Evolutionary conservation across 2,888 invertebrate genomes (phyloP).

Genomic region (Aleiodes alternator): DNA sequence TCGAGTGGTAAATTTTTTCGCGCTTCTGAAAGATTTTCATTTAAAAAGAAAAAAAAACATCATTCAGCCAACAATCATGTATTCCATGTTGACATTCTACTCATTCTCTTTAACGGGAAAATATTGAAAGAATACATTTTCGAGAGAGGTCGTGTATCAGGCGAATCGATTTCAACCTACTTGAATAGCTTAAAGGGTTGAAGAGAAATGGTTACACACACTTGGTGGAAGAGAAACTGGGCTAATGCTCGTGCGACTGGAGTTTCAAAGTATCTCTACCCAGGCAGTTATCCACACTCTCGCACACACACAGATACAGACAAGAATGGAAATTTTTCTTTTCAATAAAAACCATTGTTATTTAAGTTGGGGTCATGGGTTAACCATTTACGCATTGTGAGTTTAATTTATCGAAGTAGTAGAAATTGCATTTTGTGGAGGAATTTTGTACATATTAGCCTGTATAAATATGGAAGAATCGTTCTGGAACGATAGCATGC

Average conservation of each 20-base stretch:
- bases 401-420: no score
- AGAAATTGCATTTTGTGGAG: no score
- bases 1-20: constrained; percentile 17
- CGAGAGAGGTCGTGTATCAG: not conserved
- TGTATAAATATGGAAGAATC: no score
- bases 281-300: constrained; percentile 18
- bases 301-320: not conserved
- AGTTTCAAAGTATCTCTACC: constrained; percentile 61
- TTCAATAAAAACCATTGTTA: constrained; percentile 33
- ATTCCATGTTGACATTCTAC: not conserved
- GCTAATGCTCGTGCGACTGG: constrained; percentile 62
- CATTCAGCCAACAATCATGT: not conserved
- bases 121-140: not conserved
- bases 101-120: not conserved
- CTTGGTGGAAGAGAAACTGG: constrained; percentile 58
- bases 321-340: constrained; percentile 11
- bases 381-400: constrained; percentile 49
- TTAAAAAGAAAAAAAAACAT: not conserved
- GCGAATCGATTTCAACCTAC: constrained; percentile 7
- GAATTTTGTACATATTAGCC: no score
- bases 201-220: constrained; percentile 11
- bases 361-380: constrained; percentile 47
- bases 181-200: constrained; percentile 21
- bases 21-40: not conserved
- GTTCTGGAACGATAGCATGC: no score